Base-by-base conservation (phyloP, 2,888 invertebrate genomes). In the Steinernema scapterisci region DNA sequence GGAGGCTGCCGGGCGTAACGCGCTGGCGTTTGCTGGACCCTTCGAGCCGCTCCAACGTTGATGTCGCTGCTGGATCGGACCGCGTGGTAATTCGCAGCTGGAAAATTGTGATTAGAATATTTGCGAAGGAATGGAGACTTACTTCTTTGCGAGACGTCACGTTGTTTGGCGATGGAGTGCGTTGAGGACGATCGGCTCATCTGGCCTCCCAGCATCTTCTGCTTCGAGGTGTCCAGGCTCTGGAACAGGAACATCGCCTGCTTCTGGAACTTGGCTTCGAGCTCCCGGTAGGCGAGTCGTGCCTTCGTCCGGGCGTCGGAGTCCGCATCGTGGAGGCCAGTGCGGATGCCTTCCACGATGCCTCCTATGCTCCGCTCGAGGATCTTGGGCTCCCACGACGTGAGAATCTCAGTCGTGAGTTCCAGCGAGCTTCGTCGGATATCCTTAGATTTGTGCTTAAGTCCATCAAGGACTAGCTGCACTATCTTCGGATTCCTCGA, bases 271-370 rank as follows among this genome's bases (percentile, higher is more conserved):
- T 27, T 43, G 25, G 52, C 27, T 31, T 82, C 82, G 31, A 83
- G 75, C 44, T 71, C 73, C 38, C 77, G 72, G 76, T 78, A 84
- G 6, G 81, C 74, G 31, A 74, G 93, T 86, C 95, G 91, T 0
- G 93, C 92, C 84, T 91, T 91, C 11, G 92, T 92, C 82, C 97
- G 90, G 0, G 96, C 95, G 72, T 93, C 93, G 38, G 93, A 92
- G 89, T 99, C 97, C 0, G 97, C 96, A 90, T 99, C 97, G 0
- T 92, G 91, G 77, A 97, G 92, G 0, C 95, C 95, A 80, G 88
- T 87, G 80, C 89, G 89, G 74, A 97, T 92, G 0, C 93, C 92
- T 81, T 96, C 96, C 79, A 93, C 92, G 1, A 99, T 88, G 0
- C 91, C 89, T 0, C 91, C 89, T 63, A 93, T 91, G 88, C 95